Base-by-base conservation (phyloP, 2,797 vertebrate genomes). In the Poeciliopsis gracilis region DNA sequence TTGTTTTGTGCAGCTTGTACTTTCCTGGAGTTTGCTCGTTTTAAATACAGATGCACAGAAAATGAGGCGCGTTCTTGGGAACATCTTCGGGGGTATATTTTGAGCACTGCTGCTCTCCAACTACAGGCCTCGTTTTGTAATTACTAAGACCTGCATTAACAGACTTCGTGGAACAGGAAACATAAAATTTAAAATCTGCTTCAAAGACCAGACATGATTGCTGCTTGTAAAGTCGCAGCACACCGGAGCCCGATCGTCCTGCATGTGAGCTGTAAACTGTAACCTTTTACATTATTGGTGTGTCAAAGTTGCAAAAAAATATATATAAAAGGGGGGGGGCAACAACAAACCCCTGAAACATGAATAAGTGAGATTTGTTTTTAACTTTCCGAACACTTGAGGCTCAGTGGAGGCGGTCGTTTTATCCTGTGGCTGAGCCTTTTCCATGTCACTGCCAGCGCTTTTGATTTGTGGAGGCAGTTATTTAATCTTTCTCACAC, bases 51-150 rank as follows among this genome's bases (percentile, higher is more conserved):
- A 57, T 73, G 71, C 38, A 13, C 41, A 46, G 74, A 28, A 80
- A 87, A 75, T 5, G 20, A 81, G 59, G 46, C 59, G 33, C 47
- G 4, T 76, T 41, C 59, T 76, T 46, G 46, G 77, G 78, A 81
- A 72, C 47, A 33, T 73, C 75, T 80, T 76, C n/a, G 18, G 15
- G 71, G 63, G 30, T 57, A 80, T 79, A 78, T 86, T 87, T 72
- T 82, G n/a, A 78, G 80, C 46, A 0, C 59, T 51, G 45, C 25
- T 77, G 72, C 0, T 82, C 89, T 80, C 81, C 72, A 78, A 82
- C 74, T 69, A 53, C 41, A 85, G 83, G 84, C 78, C 84, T 91
- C 83, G 80, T 87, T 85, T 45, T 28, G 67, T 28, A n/a, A 70
- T 70, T 45, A 13, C 23, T 28, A 28, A 70, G 23, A 43, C 38